A percentile compares a stretch with the other conserved stretches of the same genome.
phyloP scores from a whole-genome alignment of 2,888 invertebrate species.

The Leucoma salicis region DNA sequence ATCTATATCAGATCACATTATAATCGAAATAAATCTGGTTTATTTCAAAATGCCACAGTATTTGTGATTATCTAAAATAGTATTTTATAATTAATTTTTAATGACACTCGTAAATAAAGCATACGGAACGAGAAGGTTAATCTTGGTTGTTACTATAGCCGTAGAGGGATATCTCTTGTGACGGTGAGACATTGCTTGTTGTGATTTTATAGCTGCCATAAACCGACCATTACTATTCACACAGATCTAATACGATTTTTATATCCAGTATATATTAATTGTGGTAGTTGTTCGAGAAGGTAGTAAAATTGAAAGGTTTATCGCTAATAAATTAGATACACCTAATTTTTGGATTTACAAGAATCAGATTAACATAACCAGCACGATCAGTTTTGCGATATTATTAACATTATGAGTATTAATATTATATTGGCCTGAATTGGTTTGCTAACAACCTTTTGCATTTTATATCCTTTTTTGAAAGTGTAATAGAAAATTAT shows the following conservation, averaged over 20 bases:
- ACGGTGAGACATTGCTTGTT: slow-evolving; percentile 58
- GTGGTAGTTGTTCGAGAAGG: slow-evolving; percentile 58
- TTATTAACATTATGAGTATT: too few relatives aligned
- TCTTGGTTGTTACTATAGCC: slow-evolving; percentile 37
- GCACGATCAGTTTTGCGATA: too few relatives aligned
- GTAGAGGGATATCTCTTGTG: slow-evolving; percentile 43
- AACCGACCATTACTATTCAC: slow-evolving; percentile 67
- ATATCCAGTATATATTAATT: slow-evolving; percentile 63
- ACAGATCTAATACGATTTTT: slow-evolving; percentile 68
- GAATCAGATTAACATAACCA: slow-evolving; percentile 32
- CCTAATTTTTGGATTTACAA: slow-evolving; percentile 40
- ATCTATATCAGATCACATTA: slow-evolving; percentile 22
- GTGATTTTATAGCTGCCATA: slow-evolving; percentile 62
- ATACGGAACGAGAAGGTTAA: slow-evolving; percentile 35
- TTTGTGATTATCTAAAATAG: slow-evolving; percentile 22
- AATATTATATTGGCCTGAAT: too few relatives aligned
- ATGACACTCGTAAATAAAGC: slow-evolving; percentile 38
- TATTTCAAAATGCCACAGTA: slow-evolving; percentile 1
- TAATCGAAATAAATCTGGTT: neutral
- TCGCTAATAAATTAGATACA: slow-evolving; percentile 52
- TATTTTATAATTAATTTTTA: slow-evolving; percentile 41
- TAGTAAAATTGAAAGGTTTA: slow-evolving; percentile 63
- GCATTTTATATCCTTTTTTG: too few relatives aligned
- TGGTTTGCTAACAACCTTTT: too few relatives aligned
- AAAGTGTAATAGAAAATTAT: too few relatives aligned